Percentiles rank a stretch among this genome's conserved stretches.
phyloP scores from a whole-genome alignment of 37 sponge, comb jelly and placozoan species.

The Petrosia ficiformis region DNA sequence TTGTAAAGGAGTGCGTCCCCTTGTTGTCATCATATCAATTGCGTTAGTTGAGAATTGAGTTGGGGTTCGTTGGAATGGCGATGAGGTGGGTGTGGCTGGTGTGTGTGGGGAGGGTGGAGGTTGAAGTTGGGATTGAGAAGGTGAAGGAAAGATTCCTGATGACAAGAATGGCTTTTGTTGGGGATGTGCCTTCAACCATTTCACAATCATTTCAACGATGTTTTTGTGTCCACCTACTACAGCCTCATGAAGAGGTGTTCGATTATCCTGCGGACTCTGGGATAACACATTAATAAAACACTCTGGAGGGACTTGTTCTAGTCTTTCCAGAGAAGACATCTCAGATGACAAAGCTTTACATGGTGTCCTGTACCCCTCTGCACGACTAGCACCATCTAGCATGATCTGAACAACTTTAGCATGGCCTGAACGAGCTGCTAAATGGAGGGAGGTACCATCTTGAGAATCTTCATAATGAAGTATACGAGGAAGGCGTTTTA shows the following conservation, averaged over 20 bases:
- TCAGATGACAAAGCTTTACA: slow-evolving; percentile 2
- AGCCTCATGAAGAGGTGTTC: slow-evolving; percentile 69
- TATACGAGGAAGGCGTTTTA: slow-evolving; percentile 44
- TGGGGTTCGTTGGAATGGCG: background rate
- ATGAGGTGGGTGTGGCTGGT: background rate
- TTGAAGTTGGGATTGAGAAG: background rate
- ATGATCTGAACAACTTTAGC: slow-evolving; percentile 41
- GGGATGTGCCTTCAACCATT: slow-evolving; percentile 19
- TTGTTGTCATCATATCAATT: slow-evolving; percentile 42
- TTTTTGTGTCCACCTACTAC: slow-evolving; percentile 37
- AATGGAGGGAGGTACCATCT: slow-evolving; percentile 54
- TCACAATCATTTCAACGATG: slow-evolving; percentile 35
- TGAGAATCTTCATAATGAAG: slow-evolving; percentile 43
- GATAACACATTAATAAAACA: slow-evolving; percentile 31
- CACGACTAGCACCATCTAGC: slow-evolving; percentile 34
- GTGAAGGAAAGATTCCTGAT: background rate
- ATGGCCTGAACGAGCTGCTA: slow-evolving; percentile 58
- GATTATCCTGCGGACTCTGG: background rate
- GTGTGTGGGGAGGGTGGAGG: background rate
- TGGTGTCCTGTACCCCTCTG: slow-evolving; percentile 7
- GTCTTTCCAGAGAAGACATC: background rate
- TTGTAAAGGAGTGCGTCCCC: slow-evolving; percentile 72
- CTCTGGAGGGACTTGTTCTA: slow-evolving; percentile 20
- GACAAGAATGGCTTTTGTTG: background rate
- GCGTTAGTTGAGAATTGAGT: background rate